Evolutionary conservation across 2,797 vertebrate species (phyloP), one percentile per base, ranked within the genome.

Genomic region (Silurus lanzhouensis): DNA sequence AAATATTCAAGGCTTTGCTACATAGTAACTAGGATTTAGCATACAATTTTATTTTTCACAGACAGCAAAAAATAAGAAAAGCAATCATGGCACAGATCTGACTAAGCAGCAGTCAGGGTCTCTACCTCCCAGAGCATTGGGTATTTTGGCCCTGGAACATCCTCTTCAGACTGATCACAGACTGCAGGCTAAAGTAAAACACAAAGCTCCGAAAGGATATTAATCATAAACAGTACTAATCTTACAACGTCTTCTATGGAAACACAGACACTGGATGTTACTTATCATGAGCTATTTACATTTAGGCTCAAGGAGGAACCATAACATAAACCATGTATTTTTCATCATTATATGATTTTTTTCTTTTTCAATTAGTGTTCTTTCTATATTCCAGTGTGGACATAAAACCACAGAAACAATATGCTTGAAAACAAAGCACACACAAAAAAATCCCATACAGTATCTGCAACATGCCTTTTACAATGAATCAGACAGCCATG

Each of bases 1-100:
- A 93, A 92, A 92, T 91, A 94, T 93, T 93, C 91, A 92, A 92
- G 91, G 91, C 81, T 81, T 89, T 89, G 90, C 92, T 94, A 95
- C 92, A 92, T 91, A 91, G 93, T 89, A 93, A 93, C 93, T 93
- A 94, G 94, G 91, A 88, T 93, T 81, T 92, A 89, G 91, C 93
- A 95, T 94, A 87, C 93, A 90, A 93, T 91, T 91, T 91, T 76
- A 75, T 89, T 93, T 88, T 90, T 83, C 85, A 88, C 82, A 82
- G 88, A 93, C 91, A 88, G 93, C 91, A 89, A 87, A 91, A 92
- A 86, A 89, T 25, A 83, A 76, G 60, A 92, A 94, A 89, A 60
- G 72, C 87, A 70, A 85, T 91, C 91, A 91, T 87, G 64, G 83
- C 87, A 82, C n/a, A 90, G 76, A 85, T 91, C 87, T 78, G 89